A percentile compares a stretch with the other conserved stretches of the same genome.
These are phyloP conservation scores for Hydra vulgaris DNA, from an alignment of 30 jellyfish, hydroid and myxozoan genomes.

Conservation along the genomic window DNA sequence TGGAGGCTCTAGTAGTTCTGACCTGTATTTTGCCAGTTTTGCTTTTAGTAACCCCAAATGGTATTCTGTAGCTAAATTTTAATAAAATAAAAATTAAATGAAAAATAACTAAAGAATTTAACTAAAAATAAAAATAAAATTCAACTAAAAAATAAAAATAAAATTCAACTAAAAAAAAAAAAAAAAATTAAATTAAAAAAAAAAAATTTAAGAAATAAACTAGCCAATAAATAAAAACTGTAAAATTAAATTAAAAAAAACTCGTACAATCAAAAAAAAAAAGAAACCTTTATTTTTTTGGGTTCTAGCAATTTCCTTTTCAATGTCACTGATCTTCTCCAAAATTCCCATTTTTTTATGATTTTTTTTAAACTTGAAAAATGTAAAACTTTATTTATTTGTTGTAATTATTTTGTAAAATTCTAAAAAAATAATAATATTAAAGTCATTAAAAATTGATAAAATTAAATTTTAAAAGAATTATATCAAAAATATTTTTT, in stretches of 20 bases:
- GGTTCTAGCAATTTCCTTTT: constrained; percentile 84
- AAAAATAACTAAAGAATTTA: neutral
- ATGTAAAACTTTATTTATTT: too few species aligned
- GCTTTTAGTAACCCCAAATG: constrained; percentile 93
- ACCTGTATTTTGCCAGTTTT: constrained; percentile 74
- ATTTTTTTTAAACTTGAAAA: too few species aligned
- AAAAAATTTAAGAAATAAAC: neutral
- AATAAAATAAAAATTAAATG: neutral
- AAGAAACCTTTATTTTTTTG: constrained; percentile 87
- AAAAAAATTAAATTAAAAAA: neutral
- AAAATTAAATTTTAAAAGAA: too few species aligned
- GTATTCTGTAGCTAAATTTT: constrained; percentile 81
- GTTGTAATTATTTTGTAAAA: too few species aligned
- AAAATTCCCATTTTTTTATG: constrained; percentile 94
- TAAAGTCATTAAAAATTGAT: too few species aligned
- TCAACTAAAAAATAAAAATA: neutral
- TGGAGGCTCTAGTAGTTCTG: constrained; percentile 84
- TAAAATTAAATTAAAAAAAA: too few species aligned
- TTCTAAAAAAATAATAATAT: too few species aligned
- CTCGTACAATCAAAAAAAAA: too few species aligned
- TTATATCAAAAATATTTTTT: too few species aligned
- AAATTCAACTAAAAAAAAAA: neutral
- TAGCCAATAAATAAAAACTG: neutral
- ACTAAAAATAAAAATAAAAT: too few species aligned
- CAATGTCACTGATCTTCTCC: constrained; percentile 86